phyloP scores from a whole-genome alignment of 2,888 invertebrate genomes.

The Troides helena region DNA sequence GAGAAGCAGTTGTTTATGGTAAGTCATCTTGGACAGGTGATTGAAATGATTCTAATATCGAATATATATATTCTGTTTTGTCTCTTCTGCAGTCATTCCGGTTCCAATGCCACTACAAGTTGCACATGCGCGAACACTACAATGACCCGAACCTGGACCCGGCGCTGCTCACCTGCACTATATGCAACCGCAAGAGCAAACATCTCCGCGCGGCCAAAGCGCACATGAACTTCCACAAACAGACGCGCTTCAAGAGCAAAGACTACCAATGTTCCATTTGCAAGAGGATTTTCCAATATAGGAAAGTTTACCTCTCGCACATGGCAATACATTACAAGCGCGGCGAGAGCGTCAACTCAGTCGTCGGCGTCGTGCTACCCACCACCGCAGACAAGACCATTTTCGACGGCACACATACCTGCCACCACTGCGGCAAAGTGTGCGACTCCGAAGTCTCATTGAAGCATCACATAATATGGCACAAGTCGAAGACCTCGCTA shows the following conservation, averaged over 20 bases:
- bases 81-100: constrained; percentile 60
- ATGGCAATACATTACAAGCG: constrained; percentile 74
- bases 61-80: neutral
- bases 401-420: constrained; percentile 61
- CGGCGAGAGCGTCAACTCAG: constrained; percentile 64
- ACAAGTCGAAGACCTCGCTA: constrained; percentile 65
- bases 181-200: constrained; percentile 71
- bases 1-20: too few species aligned
- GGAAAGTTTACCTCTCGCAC: constrained; percentile 70
- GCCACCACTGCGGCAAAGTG: constrained; percentile 69
- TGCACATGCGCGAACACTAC: constrained; percentile 73
- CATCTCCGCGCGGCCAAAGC: constrained; percentile 71
- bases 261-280: constrained; percentile 76
- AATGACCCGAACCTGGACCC: constrained; percentile 66
- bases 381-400: constrained; percentile 41
- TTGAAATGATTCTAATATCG: too few species aligned
- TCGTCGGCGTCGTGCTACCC: constrained; percentile 52
- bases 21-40: too few species aligned
- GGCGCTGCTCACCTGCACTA: constrained; percentile 60
- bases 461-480: constrained; percentile 70
- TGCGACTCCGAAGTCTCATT: constrained; percentile 69
- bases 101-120: constrained; percentile 68
- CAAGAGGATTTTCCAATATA: constrained; percentile 66
- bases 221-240: constrained; percentile 75
- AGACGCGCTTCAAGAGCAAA: constrained; percentile 70